Conservation (phyloP, 2,113 vertebrate genomes). For the Takifugu bimaculatus region DNA sequence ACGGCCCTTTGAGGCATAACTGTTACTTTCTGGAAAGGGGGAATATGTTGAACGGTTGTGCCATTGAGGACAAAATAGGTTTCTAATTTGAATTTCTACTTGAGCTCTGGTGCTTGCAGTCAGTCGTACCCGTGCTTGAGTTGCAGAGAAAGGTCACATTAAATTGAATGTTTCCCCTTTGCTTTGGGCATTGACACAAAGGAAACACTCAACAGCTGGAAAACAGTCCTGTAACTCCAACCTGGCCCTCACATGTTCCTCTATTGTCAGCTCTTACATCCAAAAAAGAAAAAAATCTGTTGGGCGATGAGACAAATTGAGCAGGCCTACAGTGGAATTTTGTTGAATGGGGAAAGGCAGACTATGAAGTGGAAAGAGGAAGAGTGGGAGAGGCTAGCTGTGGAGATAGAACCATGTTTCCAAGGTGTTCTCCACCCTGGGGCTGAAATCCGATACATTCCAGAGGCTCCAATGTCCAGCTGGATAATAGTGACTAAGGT, state of each 20-base stretch:
- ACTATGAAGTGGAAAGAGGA: not conserved
- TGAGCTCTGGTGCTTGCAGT: slow-evolving; percentile 2
- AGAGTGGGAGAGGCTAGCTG: slow-evolving; percentile 24
- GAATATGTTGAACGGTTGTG: slow-evolving; percentile 25
- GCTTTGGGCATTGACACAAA: slow-evolving; percentile 5
- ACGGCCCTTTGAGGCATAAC: slow-evolving; percentile 38
- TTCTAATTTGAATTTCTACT: slow-evolving; percentile 22
- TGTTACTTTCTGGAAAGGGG: slow-evolving; percentile 49
- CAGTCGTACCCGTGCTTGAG: not conserved
- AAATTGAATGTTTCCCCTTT: slow-evolving; percentile 18
- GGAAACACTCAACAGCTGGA: slow-evolving; percentile 16
- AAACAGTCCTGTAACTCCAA: slow-evolving; percentile 21
- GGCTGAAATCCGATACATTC: slow-evolving; percentile 73
- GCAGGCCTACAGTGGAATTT: slow-evolving; percentile 50
- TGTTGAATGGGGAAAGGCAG: slow-evolving; percentile 40
- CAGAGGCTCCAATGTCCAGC: slow-evolving; percentile 66
- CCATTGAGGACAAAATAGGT: slow-evolving; percentile 28
- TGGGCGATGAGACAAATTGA: slow-evolving; percentile 38
- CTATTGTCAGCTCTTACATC: slow-evolving; percentile 28
- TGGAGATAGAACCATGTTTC: slow-evolving; percentile 59
- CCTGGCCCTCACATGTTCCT: slow-evolving; percentile 18
- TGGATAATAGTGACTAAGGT: slow-evolving; percentile 67
- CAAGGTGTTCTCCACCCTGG: slow-evolving; percentile 58
- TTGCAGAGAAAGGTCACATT: not conserved
- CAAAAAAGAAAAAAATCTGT: slow-evolving; percentile 39